Conservation (phyloP, 1,140 invertebrate species). For the Apis cerana region DNA sequence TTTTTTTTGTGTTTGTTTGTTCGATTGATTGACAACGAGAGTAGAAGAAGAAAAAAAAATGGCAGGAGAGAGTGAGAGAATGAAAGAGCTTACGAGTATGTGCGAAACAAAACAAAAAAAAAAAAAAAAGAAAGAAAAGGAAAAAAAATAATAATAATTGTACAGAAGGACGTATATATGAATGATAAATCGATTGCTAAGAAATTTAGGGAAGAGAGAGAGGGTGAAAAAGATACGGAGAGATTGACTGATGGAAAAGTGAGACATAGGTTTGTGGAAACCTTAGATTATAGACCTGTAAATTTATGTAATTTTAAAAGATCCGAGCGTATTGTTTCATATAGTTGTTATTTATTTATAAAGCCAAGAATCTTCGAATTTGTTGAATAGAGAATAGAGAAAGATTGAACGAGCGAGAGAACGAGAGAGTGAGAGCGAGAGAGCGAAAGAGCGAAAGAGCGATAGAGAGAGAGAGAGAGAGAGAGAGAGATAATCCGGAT, state of each 20-base stretch:
- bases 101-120: neutral
- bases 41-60: neutral
- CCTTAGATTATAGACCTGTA: slow-evolving; percentile 64
- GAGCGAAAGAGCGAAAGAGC: too few relatives aligned
- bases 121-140: too few relatives aligned
- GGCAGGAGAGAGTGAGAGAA: slow-evolving; percentile 17
- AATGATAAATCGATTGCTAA: neutral
- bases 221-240: neutral
- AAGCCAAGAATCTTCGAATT: slow-evolving; percentile 41
- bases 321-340: slow-evolving; percentile 65
- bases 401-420: neutral
- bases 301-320: slow-evolving; percentile 68
- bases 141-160: neutral
- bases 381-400: slow-evolving; percentile 30
- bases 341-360: slow-evolving; percentile 73
- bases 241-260: neutral
- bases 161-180: neutral
- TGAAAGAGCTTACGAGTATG: neutral
- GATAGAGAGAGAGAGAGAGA: too few relatives aligned
- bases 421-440: too few relatives aligned
- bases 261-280: slow-evolving; percentile 17
- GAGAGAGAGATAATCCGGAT: neutral
- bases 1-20: too few relatives aligned
- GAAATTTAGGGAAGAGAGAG: neutral
- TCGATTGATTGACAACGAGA: neutral